Conservation (phyloP, 1,140 invertebrate species). For the Hycleus cichorii region DNA sequence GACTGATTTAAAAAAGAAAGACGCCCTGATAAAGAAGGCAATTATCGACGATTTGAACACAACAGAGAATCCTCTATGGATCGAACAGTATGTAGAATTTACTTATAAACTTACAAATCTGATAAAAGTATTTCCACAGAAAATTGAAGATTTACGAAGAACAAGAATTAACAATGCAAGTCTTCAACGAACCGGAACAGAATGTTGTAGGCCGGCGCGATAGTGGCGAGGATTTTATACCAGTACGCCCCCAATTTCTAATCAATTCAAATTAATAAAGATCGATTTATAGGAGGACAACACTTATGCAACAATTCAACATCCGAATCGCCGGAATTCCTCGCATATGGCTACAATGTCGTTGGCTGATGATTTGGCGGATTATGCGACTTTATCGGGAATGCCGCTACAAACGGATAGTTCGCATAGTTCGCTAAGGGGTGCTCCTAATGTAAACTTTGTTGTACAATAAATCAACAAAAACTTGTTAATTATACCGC, state of each 20-base stretch:
- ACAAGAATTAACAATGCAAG: slow-evolving; percentile 88
- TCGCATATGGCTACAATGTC: slow-evolving; percentile 39
- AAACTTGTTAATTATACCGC: slow-evolving; percentile 3
- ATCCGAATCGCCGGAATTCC: slow-evolving; percentile 48
- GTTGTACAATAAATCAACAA: slow-evolving; percentile 1
- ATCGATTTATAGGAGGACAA: slow-evolving; percentile 52
- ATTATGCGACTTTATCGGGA: slow-evolving; percentile 64
- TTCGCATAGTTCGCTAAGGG: slow-evolving; percentile 40
- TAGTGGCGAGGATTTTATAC: slow-evolving; percentile 46
- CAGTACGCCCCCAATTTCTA: slow-evolving; percentile 31
- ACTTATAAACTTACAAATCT: not conserved
- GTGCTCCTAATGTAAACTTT: slow-evolving; percentile 35
- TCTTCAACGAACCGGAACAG: slow-evolving; percentile 74
- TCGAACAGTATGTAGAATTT: slow-evolving; percentile 66
- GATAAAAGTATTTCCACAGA: slow-evolving; percentile 41
- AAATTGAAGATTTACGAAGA: slow-evolving; percentile 87
- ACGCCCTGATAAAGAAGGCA: slow-evolving; percentile 72
- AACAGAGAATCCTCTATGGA: slow-evolving; percentile 89
- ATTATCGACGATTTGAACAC: slow-evolving; percentile 78
- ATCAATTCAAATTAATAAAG: not conserved
- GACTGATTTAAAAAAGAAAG: slow-evolving; percentile 59
- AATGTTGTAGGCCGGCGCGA: slow-evolving; percentile 41
- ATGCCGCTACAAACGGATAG: slow-evolving; percentile 34
- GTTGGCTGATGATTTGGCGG: slow-evolving; percentile 51
- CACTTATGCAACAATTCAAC: slow-evolving; percentile 81